These are phyloP conservation scores for Triplophysa siluroides DNA, from an alignment of 2,113 vertebrate genomes.

Conservation along the genomic window DNA sequence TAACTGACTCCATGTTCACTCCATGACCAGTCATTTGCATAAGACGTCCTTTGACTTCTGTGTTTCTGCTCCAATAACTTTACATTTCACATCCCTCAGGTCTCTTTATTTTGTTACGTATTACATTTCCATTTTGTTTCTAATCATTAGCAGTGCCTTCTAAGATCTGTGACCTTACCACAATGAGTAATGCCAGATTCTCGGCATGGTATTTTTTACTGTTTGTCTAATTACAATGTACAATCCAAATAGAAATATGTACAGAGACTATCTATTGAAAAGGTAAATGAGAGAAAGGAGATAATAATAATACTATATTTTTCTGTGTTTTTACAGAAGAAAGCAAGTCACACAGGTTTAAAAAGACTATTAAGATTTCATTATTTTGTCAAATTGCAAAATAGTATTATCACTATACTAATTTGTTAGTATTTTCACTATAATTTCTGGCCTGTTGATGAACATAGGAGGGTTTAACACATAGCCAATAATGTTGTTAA, in stretches of 20 bases:
- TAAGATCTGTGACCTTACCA: not conserved
- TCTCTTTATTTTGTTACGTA: slow-evolving; percentile 10
- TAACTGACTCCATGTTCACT: not conserved
- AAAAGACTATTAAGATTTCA: no score
- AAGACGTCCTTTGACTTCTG: not conserved
- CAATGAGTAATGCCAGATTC: not conserved
- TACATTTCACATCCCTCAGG: not conserved
- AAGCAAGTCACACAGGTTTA: no score
- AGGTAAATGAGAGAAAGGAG: no score
- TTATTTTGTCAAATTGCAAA: no score
- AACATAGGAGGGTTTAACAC: no score
- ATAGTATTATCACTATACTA: no score
- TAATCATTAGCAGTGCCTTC: not conserved
- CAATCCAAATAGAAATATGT: not conserved
- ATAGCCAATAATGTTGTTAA: no score
- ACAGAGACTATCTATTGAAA: not conserved
- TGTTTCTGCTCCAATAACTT: not conserved
- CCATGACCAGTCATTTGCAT: slow-evolving; percentile 23
- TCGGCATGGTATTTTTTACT: not conserved
- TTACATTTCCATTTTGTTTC: not conserved
- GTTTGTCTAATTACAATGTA: not conserved
- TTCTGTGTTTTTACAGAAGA: no score
- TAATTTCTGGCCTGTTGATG: no score
- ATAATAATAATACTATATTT: no score
- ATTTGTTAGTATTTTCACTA: no score